Base-by-base conservation (phyloP, 2,888 invertebrate species). In the Calliopum simillimum region DNA sequence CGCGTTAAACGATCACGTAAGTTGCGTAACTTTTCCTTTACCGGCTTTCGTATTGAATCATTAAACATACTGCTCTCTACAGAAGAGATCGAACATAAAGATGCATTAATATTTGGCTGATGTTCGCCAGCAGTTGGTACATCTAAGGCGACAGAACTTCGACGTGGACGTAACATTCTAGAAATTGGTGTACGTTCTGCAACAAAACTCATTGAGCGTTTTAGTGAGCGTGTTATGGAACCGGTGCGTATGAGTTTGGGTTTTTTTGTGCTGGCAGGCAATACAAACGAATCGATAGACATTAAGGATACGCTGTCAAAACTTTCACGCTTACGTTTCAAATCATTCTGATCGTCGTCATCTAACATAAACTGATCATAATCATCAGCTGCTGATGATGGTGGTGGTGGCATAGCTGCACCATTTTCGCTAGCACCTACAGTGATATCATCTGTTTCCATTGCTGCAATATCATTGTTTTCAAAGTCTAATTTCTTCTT, bases 161-260 rank as follows among this genome's bases (percentile, higher is more conserved):
- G 79, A 0, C 82, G 79, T 0, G 83, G 76, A 51, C 75, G 73
- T 62, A 77, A 55, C 69, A 77, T 77, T 74, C 75, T 76, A 1
- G 75, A 69, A 53, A 77, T 77, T 13, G 77, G 77, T 19, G 85
- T 86, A 69, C 83, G 81, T 49, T 82, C 82, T 1, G 85, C 83
- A 13, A 84, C 86, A 76, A 86, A 86, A 68, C 85, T 86, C 79
- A 86, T 84, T 25, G 86, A 86, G 0, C 86, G 81, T 49, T 82
- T 82, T 12, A 86, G 77, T 5, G 83, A 83, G 13, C 85, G 79
- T 56, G 85, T 84, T 58, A 86, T 84, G 44, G 86, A 86, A 4
- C 85, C 86, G 2, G 85, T 83, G 63, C 86, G 83, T 66, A 82
- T 80, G 6, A 86, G 78, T 75, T 86, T 86, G 0, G 85, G 85